Evolutionary conservation across 2,113 vertebrate species (phyloP).

Genomic region (Nothobranchius furzeri): DNA sequence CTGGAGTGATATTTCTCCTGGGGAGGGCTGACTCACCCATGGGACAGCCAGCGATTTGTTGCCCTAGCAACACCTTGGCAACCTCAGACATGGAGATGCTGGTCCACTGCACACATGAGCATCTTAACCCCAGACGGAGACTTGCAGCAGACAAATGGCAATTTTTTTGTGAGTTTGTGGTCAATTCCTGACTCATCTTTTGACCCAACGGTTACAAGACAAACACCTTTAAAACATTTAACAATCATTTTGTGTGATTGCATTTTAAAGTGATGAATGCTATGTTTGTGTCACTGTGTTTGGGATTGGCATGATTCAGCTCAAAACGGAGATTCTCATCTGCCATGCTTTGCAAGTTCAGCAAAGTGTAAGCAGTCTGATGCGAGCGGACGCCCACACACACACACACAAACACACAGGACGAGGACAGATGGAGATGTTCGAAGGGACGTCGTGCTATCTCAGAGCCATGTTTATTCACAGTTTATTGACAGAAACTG

Average conservation of each 20-base stretch:
- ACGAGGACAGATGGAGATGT: constrained; percentile 57
- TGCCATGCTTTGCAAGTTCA: constrained; percentile 68
- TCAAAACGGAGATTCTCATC: constrained; percentile 36
- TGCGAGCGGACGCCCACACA: constrained; percentile 30
- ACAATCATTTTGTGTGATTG: neutral
- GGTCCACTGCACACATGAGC: constrained; percentile 26
- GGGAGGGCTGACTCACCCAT: constrained; percentile 58
- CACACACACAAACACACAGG: neutral
- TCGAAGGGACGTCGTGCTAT: constrained; percentile 29
- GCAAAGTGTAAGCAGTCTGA: constrained; percentile 55
- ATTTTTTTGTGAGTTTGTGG: constrained; percentile 2
- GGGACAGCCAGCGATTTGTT: constrained; percentile 62
- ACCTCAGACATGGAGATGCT: constrained; percentile 29
- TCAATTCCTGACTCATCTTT: neutral
- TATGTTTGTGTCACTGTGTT: neutral
- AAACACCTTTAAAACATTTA: too few species aligned
- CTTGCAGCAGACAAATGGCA: neutral
- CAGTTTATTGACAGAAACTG: constrained; percentile 16
- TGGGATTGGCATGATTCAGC: constrained; percentile 51
- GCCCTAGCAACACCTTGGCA: constrained; percentile 63
- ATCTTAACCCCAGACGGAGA: neutral
- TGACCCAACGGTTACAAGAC: too few species aligned
- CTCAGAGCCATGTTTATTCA: constrained; percentile 3
- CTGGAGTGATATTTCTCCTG: constrained; percentile 62
- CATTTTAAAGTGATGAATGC: neutral